phyloP scores from a whole-genome alignment of 1,140 invertebrate genomes.

The Drosophila prosaltans region DNA sequence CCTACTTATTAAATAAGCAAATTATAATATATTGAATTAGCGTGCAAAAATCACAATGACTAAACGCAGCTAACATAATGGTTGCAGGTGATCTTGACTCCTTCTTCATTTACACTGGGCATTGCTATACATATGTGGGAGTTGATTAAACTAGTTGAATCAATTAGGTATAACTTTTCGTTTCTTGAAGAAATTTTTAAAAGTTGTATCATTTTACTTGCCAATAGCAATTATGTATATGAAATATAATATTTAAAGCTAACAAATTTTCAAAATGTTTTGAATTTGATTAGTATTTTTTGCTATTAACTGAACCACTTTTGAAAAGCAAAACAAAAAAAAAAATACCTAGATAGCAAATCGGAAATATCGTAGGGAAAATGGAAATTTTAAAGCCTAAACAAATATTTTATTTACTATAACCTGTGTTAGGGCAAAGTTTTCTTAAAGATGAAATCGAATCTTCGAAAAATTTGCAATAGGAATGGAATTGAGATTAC shows the following conservation, averaged over 20 bases:
- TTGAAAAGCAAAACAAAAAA: no score
- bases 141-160: not conserved
- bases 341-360: no score
- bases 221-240: not conserved
- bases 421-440: no score
- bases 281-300: not conserved
- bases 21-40: constrained; percentile 34
- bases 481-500: no score
- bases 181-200: not conserved
- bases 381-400: no score
- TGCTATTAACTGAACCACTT: not conserved
- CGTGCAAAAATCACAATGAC: constrained; percentile 35
- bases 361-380: no score
- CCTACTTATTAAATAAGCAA: constrained; percentile 74
- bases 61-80: constrained; percentile 1
- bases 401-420: no score
- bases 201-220: not conserved
- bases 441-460: no score
- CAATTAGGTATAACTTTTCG: not conserved
- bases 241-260: not conserved
- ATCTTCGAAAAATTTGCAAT: no score
- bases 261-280: not conserved
- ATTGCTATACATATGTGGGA: not conserved
- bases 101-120: not conserved
- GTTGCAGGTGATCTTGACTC: constrained; percentile 2